phyloP scores from a whole-genome alignment of 2,888 invertebrate genomes.

The Tubiluchus corallicola region DNA sequence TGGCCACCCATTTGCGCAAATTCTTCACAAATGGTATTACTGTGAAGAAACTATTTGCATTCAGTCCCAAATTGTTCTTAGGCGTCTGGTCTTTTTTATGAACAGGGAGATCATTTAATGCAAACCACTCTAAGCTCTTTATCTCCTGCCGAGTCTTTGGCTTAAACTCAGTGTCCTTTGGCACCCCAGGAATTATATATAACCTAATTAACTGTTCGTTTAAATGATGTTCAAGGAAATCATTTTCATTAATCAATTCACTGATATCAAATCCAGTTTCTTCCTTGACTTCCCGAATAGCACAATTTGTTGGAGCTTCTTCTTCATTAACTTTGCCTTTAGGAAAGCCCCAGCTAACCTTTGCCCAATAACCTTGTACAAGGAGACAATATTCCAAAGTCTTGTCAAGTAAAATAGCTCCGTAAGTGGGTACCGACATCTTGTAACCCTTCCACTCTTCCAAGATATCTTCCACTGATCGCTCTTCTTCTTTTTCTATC shows the following conservation, averaged over 20 bases:
- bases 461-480: background rate
- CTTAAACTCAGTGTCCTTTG: conserved; percentile 47
- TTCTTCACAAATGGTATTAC: conserved; percentile 73
- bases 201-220: conserved; percentile 77
- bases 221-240: conserved; percentile 67
- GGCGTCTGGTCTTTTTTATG: conserved; percentile 41
- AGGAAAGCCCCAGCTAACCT: conserved; percentile 79
- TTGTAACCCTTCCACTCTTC: conserved; percentile 80
- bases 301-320: conserved; percentile 79
- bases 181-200: conserved; percentile 68
- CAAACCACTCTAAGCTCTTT: conserved; percentile 59
- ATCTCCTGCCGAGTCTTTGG: conserved; percentile 77
- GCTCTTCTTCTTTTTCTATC: conserved; percentile 45
- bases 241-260: conserved; percentile 53
- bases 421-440: conserved; percentile 84
- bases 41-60: conserved; percentile 81
- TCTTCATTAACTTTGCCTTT: conserved; percentile 96
- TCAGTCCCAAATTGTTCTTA: conserved; percentile 61
- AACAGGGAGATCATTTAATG: conserved; percentile 55
- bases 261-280: conserved; percentile 92
- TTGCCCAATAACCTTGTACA: conserved; percentile 33
- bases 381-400: conserved; percentile 27
- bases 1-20: conserved; percentile 6
- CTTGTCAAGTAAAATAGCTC: conserved; percentile 61
- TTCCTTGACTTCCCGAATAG: conserved; percentile 81